Conservation (phyloP, 2,797 vertebrate genomes). For the Cygnus olor region DNA sequence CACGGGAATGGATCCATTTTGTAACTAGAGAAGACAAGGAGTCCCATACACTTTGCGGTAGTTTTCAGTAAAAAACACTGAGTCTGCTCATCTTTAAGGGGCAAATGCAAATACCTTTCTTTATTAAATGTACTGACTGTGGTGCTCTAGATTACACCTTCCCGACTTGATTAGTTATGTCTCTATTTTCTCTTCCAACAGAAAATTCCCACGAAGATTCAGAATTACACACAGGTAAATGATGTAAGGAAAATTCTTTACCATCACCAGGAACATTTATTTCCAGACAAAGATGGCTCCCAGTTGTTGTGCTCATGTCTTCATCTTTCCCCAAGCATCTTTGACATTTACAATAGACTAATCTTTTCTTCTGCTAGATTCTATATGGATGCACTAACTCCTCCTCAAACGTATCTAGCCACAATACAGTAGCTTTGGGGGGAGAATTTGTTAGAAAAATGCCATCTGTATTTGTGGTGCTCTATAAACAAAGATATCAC, state of each 20-base stretch:
- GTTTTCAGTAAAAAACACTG: neutral
- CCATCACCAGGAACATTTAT: neutral
- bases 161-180: neutral
- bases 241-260: neutral
- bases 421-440: neutral
- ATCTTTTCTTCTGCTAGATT: neutral
- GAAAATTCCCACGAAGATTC: neutral
- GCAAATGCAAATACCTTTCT: neutral
- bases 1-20: neutral
- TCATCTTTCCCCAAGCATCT: neutral
- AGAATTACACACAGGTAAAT: neutral
- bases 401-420: neutral
- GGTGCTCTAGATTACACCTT: neutral
- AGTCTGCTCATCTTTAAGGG: neutral
- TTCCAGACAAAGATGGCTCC: neutral
- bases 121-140: neutral
- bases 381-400: neutral
- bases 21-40: neutral
- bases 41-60: neutral
- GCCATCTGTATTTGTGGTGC: neutral
- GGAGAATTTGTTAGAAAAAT: neutral
- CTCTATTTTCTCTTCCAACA: neutral
- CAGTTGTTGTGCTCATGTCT: neutral
- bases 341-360: neutral
- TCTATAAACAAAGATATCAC: neutral